Base-by-base conservation (phyloP, 2,113 vertebrate genomes). In the Pedetes capensis region DNA sequence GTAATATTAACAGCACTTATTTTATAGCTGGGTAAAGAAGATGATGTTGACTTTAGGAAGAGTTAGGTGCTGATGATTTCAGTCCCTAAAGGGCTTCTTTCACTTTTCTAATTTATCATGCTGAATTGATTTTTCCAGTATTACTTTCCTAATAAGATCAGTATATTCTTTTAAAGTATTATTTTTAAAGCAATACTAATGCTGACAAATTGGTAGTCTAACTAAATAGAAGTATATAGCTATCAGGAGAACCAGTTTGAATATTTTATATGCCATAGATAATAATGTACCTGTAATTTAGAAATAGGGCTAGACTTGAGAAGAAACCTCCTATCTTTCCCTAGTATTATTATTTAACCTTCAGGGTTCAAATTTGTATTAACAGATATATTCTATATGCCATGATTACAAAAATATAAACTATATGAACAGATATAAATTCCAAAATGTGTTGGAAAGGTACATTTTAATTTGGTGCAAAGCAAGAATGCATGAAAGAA, bases 101-200 rank as follows among this genome's bases (percentile, higher is more conserved):
- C 66, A 57, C 87, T 82, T 92, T 90, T 87, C 63, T 75, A 82
- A 90, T 80, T 92, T 93, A 61, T 76, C 42, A 3, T n/a, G 32
- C 5, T n/a, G 32, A 90, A 95, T 95, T 97, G 29, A 94, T 93
- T 85, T 91, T 87, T 90, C 37, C 22, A 44, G 23, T 76, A 80
- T 88, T 88, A 85, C 51, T 86, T 96, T 90, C 20, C 22, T 96
- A 86, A 96, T 96, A 96, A 95, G 27, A 93, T 86, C 17, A 71
- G 16, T 49, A n/a, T 59, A 57, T 57, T 82, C 79, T 95, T 88
- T 7, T n/a, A 81, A 94, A 80, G 3, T 76, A 63, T 89, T 93
- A 53, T 84, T 89, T 91, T 95, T 87, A 85, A 92, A 91, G 47
- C 68, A 64, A 16, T 47, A 92, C 87, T 76, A 94, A 53, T 92